These are phyloP conservation scores for Ictalurus furcatus DNA, from an alignment of 2,113 vertebrate species.

Conservation along the genomic window DNA sequence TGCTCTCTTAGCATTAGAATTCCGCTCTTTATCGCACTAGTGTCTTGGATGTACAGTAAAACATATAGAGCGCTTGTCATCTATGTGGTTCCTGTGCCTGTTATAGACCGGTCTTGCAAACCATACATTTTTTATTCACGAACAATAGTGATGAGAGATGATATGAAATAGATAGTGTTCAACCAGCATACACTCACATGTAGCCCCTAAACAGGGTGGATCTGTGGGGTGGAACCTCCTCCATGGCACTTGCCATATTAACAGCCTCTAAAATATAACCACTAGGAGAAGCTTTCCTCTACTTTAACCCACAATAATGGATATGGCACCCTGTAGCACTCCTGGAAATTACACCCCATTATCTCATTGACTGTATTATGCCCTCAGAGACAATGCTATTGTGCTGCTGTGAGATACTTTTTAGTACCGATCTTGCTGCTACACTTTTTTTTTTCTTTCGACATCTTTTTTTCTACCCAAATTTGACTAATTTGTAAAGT, in stretches of 20 bases:
- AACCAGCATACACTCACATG: background rate
- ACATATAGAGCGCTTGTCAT: background rate
- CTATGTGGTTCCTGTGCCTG: background rate
- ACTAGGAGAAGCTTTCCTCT: background rate
- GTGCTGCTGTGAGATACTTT: background rate
- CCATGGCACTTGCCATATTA: background rate
- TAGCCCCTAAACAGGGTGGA: background rate
- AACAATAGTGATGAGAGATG: background rate
- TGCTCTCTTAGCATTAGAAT: background rate
- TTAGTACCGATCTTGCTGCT: background rate
- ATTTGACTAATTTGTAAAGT: background rate
- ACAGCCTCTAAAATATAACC: background rate
- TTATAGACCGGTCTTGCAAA: background rate
- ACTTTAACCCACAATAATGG: slow-evolving; percentile 2
- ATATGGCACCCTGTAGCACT: background rate
- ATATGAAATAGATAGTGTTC: background rate
- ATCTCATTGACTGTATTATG: slow-evolving; percentile 1
- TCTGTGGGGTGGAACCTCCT: background rate
- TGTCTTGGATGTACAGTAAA: background rate
- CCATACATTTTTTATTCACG: background rate
- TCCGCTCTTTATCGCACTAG: background rate
- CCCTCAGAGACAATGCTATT: background rate
- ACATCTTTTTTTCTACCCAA: background rate
- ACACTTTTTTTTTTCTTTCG: background rate
- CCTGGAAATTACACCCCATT: slow-evolving; percentile 6